Evolutionary conservation across 1,140 invertebrate species (phyloP).

Genomic region (Tetragnatha versicolor): DNA sequence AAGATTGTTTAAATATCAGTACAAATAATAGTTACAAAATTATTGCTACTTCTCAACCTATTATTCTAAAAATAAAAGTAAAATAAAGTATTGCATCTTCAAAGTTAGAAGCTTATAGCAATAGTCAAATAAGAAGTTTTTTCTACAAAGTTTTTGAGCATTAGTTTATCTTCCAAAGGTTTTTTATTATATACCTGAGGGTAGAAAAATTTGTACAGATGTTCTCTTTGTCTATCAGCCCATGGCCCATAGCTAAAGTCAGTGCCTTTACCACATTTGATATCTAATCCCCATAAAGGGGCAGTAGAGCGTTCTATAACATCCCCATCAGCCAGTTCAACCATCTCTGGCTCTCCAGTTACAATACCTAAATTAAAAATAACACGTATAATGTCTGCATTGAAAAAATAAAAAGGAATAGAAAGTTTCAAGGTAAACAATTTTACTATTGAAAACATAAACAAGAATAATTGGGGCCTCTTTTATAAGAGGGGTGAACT

Average conservation of each 20-base stretch:
- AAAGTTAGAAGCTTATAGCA: too few relatives aligned
- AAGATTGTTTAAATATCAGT: neutral
- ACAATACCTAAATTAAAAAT: constrained; percentile 72
- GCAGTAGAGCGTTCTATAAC: constrained; percentile 84
- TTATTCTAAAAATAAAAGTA: neutral
- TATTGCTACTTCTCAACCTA: neutral
- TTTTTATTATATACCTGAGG: constrained; percentile 75
- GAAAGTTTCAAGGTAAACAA: neutral
- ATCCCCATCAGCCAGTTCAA: constrained; percentile 91
- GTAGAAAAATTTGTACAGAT: constrained; percentile 96
- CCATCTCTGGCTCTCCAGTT: constrained; percentile 85
- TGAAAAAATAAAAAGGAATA: neutral
- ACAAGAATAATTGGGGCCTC: too few relatives aligned
- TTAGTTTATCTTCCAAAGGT: too few relatives aligned
- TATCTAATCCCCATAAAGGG: constrained; percentile 93
- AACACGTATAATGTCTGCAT: neutral
- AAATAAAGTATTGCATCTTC: neutral
- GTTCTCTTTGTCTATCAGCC: constrained; percentile 95
- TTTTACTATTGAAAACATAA: too few relatives aligned
- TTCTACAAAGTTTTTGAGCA: neutral
- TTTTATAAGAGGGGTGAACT: too few relatives aligned
- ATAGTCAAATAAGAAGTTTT: neutral
- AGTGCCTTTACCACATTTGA: constrained; percentile 96
- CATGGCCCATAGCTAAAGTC: constrained; percentile 98
- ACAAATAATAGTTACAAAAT: neutral